These are phyloP conservation scores for Silurus meridionalis DNA, from an alignment of 2,113 vertebrate genomes.

Conservation along the genomic window DNA sequence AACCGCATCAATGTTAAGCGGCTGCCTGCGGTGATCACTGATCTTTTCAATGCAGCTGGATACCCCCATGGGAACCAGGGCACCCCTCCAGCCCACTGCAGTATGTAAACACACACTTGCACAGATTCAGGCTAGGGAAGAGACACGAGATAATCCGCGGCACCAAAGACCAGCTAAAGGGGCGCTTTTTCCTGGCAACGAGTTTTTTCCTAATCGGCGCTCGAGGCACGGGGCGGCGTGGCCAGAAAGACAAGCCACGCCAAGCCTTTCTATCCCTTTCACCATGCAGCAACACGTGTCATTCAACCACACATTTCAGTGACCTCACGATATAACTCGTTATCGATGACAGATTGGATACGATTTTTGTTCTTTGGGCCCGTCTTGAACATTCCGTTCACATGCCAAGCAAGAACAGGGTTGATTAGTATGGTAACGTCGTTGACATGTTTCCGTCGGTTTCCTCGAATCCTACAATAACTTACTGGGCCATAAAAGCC, in stretches of 20 bases:
- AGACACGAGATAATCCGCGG: constrained; percentile 62
- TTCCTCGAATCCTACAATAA: not conserved
- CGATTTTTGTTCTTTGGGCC: no score
- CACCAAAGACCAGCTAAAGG: constrained; percentile 63
- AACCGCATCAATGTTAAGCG: constrained; percentile 14
- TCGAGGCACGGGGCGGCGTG: constrained; percentile 48
- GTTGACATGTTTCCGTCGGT: not conserved
- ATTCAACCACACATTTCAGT: not conserved
- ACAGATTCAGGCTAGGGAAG: constrained; percentile 20
- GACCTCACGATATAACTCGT: not conserved
- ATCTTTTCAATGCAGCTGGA: constrained; percentile 63
- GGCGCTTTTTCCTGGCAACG: constrained; percentile 47
- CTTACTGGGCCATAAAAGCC: constrained; percentile 25
- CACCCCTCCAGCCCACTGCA: constrained; percentile 50
- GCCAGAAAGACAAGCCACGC: constrained; percentile 36
- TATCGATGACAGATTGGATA: not conserved
- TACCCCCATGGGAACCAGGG: constrained; percentile 39
- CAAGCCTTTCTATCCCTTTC: not conserved
- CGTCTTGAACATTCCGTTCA: constrained; percentile 68
- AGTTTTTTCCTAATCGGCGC: constrained; percentile 45
- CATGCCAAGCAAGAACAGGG: not conserved
- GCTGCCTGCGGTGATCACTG: constrained; percentile 39
- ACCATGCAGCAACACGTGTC: constrained; percentile 24
- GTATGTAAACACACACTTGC: not conserved
- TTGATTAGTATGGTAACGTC: constrained; percentile 38